A percentile compares a stretch with the other conserved stretches of the same genome.
These are phyloP conservation scores for Lagopus leucura DNA, from an alignment of 2,113 vertebrate species.

Conservation along the genomic window DNA sequence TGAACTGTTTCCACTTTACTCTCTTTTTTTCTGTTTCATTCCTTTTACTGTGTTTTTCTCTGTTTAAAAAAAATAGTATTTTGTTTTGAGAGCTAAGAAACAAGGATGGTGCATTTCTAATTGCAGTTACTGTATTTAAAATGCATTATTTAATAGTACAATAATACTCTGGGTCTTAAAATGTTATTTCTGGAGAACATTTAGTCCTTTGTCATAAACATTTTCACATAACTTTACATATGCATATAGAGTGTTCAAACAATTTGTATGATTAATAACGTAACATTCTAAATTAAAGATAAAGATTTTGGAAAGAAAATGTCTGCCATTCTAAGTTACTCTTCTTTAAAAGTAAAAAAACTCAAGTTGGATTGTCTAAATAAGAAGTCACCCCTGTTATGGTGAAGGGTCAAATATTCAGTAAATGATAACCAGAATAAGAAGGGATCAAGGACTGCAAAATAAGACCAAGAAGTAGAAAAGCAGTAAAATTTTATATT, in stretches of 20 bases:
- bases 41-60: not conserved
- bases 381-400: not conserved
- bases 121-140: not conserved
- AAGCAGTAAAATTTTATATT: not conserved
- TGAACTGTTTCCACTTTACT: not conserved
- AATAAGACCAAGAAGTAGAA: not conserved
- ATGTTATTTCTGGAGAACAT: not conserved
- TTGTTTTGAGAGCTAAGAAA: not conserved
- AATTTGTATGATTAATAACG: not conserved
- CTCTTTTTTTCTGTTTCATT: not conserved
- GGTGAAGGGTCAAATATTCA: not conserved
- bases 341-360: not conserved
- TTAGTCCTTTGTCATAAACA: not conserved
- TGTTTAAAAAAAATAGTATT: not conserved
- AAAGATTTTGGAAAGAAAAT: not conserved
- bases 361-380: not conserved
- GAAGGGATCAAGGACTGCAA: not conserved
- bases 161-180: not conserved
- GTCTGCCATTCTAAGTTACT: not conserved
- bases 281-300: not conserved
- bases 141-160: not conserved
- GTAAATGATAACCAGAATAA: not conserved
- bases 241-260: not conserved
- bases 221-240: not conserved
- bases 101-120: not conserved